Conservation (phyloP, 2,888 invertebrate species). For the Mythimna ferrago region DNA sequence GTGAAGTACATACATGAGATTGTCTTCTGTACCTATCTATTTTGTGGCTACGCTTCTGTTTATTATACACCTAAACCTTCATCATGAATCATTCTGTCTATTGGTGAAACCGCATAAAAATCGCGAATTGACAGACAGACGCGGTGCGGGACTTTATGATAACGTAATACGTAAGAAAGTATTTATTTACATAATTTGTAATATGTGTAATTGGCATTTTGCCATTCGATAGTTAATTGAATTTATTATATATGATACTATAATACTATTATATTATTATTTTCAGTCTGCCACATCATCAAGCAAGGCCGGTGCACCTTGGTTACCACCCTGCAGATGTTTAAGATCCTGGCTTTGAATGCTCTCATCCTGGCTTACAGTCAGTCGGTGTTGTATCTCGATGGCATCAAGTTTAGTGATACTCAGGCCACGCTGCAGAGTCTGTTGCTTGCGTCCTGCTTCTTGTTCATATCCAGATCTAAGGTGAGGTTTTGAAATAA, state of each 20-base stretch:
- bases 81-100: too few relatives aligned
- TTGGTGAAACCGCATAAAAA: too few relatives aligned
- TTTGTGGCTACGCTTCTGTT: too few relatives aligned
- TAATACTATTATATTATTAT: background rate
- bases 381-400: conserved; percentile 99
- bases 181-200: too few relatives aligned
- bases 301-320: conserved; percentile 99
- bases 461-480: conserved; percentile 99
- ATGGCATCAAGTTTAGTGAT: conserved; percentile 99
- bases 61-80: too few relatives aligned
- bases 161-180: too few relatives aligned
- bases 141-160: too few relatives aligned
- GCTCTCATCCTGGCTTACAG: conserved; percentile 99
- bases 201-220: too few relatives aligned
- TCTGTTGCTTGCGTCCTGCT: conserved; percentile 98
- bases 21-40: too few relatives aligned
- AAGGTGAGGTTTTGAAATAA: conserved; percentile 92
- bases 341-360: conserved; percentile 99
- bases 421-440: conserved; percentile 99
- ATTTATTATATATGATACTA: background rate
- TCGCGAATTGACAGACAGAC: too few relatives aligned
- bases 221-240: too few relatives aligned
- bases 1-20: too few relatives aligned
- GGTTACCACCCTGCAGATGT: conserved; percentile 99
- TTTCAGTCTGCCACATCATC: conserved; percentile 98